Conservation (phyloP, 2,888 invertebrate genomes). For the Heliconius hortense region DNA sequence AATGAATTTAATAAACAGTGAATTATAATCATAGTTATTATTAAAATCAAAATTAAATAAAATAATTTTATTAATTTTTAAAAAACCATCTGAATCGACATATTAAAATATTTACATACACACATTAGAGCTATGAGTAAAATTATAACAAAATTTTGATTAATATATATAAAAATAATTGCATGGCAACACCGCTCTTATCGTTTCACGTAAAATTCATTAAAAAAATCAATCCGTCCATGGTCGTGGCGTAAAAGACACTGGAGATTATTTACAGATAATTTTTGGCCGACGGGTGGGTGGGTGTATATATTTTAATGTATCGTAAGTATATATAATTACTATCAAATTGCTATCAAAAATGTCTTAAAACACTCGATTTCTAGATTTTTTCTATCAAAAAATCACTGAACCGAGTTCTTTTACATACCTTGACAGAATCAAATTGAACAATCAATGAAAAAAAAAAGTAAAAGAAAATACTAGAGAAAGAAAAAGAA, state of each 20-base stretch:
- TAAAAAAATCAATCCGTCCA: constrained; percentile 11
- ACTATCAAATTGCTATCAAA: constrained; percentile 37
- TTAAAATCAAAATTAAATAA: constrained; percentile 11
- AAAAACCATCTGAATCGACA: constrained; percentile 8
- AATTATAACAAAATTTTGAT: neutral
- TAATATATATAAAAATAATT: constrained; percentile 11
- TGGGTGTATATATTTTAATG: constrained; percentile 1
- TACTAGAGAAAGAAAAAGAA: constrained; percentile 27
- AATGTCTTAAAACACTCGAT: constrained; percentile 54
- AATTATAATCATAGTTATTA: constrained; percentile 8
- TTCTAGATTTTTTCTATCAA: constrained; percentile 69
- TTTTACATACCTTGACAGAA: constrained; percentile 47
- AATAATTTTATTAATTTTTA: neutral
- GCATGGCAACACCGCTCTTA: constrained; percentile 41
- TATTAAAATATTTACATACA: constrained; percentile 11
- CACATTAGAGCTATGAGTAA: neutral
- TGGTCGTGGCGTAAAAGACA: constrained; percentile 19
- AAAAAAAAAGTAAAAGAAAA: constrained; percentile 25
- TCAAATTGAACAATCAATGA: constrained; percentile 50
- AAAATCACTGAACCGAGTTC: constrained; percentile 74
- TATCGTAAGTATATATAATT: neutral
- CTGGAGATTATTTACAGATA: constrained; percentile 29
- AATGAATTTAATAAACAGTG: constrained; percentile 21
- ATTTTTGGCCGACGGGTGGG: neutral
- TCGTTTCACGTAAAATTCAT: constrained; percentile 20